A percentile compares a stretch with the other conserved stretches of the same genome.
These are phyloP conservation scores for Spodoptera frugiperda DNA, from an alignment of 1,140 invertebrate genomes.

Conservation along the genomic window DNA sequence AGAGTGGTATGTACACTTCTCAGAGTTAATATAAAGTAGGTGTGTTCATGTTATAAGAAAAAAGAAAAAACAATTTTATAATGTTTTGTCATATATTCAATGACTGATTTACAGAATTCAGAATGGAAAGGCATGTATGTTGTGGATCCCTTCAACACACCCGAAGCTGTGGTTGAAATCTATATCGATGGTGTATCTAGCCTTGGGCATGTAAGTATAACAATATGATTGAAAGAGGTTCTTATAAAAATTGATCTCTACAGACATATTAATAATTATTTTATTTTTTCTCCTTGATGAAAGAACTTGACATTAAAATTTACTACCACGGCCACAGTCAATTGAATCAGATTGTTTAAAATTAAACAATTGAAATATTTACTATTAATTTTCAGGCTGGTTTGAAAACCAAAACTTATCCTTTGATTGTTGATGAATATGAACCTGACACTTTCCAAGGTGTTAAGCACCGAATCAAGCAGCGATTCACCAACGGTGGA, in stretches of 20 bases:
- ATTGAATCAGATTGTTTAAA: no score
- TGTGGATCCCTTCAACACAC: conserved; percentile 91
- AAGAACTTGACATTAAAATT: no score
- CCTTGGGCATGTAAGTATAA: conserved; percentile 77
- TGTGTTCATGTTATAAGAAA: no score
- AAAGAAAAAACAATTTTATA: background rate
- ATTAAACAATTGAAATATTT: background rate
- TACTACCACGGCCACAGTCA: no score
- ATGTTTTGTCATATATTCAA: conserved; percentile 12
- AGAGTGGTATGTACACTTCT: no score
- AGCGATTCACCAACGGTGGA: conserved; percentile 86
- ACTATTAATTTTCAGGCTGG: conserved; percentile 64
- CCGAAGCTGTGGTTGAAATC: conserved; percentile 91
- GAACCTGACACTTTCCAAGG: conserved; percentile 88
- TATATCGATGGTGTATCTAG: conserved; percentile 90
- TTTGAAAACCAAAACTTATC: conserved; percentile 86
- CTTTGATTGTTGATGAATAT: conserved; percentile 88
- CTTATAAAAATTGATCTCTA: no score
- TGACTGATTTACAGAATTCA: conserved; percentile 85
- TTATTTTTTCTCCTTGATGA: no score
- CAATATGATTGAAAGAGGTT: no score
- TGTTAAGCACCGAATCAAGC: conserved; percentile 86
- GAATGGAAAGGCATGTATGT: conserved; percentile 91
- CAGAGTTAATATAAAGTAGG: no score
- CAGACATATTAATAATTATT: no score